phyloP scores from a whole-genome alignment of 2,888 invertebrate genomes.

The Linhomoeus sp. region DNA sequence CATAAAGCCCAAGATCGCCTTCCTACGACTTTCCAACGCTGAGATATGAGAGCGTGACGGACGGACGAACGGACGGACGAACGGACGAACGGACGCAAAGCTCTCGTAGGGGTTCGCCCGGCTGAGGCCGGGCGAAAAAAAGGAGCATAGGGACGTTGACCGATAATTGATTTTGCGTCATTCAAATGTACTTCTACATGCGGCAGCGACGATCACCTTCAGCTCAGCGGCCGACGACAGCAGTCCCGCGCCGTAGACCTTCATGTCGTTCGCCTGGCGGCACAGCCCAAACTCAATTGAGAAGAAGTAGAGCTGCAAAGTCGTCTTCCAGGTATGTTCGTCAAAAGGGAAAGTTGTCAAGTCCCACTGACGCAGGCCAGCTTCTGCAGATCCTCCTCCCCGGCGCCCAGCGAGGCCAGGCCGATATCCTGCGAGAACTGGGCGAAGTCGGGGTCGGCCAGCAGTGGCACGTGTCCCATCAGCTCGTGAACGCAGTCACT shows the following conservation, averaged over 20 bases:
- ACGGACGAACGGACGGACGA: too few relatives aligned
- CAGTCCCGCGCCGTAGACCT: slow-evolving; percentile 87
- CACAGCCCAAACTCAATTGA: slow-evolving; percentile 95
- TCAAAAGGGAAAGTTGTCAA: too few relatives aligned
- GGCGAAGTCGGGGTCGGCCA: slow-evolving; percentile 80
- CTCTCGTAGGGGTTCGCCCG: too few relatives aligned
- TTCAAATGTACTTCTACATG: neutral
- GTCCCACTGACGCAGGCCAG: slow-evolving; percentile 57
- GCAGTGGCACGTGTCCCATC: slow-evolving; percentile 73
- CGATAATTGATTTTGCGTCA: neutral
- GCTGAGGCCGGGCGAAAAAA: too few relatives aligned
- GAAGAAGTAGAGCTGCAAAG: slow-evolving; percentile 81
- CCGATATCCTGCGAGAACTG: slow-evolving; percentile 96
- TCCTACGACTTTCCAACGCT: too few relatives aligned
- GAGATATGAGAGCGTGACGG: too few relatives aligned
- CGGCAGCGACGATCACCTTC: slow-evolving; percentile 30
- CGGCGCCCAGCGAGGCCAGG: slow-evolving; percentile 76
- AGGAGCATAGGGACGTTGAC: too few relatives aligned
- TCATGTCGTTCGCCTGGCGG: slow-evolving; percentile 47
- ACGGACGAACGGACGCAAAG: too few relatives aligned
- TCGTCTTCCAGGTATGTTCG: too few relatives aligned
- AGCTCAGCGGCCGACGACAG: slow-evolving; percentile 85
- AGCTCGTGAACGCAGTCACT: slow-evolving; percentile 96
- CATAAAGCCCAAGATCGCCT: too few relatives aligned
- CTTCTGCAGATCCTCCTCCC: slow-evolving; percentile 79